These are phyloP conservation scores for Brachyalestes nurse DNA, from an alignment of 2,797 vertebrate species.

Conservation along the genomic window DNA sequence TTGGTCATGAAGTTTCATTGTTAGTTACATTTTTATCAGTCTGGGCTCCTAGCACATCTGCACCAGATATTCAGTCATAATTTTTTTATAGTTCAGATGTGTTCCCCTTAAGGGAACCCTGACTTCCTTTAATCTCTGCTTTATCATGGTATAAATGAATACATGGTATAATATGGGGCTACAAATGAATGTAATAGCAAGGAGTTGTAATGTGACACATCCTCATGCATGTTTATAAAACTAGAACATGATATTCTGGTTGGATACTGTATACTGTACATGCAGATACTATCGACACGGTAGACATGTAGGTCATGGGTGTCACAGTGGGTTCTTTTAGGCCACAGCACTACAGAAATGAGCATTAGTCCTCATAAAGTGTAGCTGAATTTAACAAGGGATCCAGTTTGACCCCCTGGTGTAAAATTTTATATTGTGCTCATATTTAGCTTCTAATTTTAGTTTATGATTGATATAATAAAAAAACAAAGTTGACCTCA, in stretches of 20 bases:
- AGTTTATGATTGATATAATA: background rate
- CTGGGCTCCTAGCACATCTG: background rate
- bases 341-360: no score
- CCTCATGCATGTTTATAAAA: background rate
- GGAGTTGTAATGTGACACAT: background rate
- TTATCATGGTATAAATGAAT: background rate
- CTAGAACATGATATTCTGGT: background rate
- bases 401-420: no score
- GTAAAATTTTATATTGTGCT: background rate
- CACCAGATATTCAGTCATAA: background rate
- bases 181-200: background rate
- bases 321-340: no score
- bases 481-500: no score
- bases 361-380: no score
- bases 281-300: no score
- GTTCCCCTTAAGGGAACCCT: no score
- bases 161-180: background rate
- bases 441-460: background rate
- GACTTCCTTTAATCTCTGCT: background rate
- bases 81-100: background rate
- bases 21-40: background rate
- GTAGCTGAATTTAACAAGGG: no score
- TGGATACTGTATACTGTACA: no score
- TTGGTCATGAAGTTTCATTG: background rate
- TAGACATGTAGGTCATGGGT: no score